A percentile compares a stretch with the other conserved stretches of the same genome.
These are phyloP conservation scores for Pithys albifrons DNA, from an alignment of 2,113 vertebrate species.

Conservation along the genomic window DNA sequence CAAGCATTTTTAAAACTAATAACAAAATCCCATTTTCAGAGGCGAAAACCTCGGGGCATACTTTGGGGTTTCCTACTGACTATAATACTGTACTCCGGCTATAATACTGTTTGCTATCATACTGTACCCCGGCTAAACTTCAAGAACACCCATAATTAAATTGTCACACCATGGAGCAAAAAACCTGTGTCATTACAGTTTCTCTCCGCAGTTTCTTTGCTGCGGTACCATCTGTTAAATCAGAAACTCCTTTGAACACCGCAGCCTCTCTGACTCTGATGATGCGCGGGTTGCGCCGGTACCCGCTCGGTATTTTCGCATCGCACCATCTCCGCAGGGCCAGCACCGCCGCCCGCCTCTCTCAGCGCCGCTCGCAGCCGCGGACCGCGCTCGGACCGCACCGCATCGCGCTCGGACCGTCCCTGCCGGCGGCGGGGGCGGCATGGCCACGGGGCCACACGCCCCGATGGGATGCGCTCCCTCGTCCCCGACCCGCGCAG, in stretches of 20 bases:
- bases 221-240: neutral
- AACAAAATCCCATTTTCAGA: neutral
- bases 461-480: neutral
- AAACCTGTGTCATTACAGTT: neutral
- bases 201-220: neutral
- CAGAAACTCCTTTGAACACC: neutral
- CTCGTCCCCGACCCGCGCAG: neutral
- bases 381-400: neutral
- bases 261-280: neutral
- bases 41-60: neutral
- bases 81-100: neutral
- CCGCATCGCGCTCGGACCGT: neutral
- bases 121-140: neutral
- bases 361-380: neutral
- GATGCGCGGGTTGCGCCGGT: neutral
- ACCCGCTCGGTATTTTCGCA: neutral
- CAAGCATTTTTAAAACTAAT: rapidly evolving
- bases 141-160: neutral
- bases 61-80: neutral
- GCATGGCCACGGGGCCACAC: neutral
- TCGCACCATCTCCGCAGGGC: neutral
- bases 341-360: neutral
- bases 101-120: neutral
- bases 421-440: neutral
- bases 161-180: neutral